Evolutionary conservation across 1,140 invertebrate species (phyloP), one percentile per base, ranked within the genome.

Genomic region (Drosophila repleta): DNA sequence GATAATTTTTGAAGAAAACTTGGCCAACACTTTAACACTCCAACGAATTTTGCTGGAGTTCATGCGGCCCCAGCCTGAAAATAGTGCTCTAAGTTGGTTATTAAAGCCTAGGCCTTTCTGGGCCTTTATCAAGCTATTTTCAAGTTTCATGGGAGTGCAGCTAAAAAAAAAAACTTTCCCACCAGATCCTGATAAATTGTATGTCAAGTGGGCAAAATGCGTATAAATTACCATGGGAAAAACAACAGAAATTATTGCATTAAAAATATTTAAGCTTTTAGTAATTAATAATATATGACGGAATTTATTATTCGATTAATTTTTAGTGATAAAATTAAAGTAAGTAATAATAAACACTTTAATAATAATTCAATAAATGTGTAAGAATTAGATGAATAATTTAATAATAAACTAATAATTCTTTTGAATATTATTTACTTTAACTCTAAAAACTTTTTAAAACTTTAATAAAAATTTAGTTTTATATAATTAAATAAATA

Each of bases 1-100:
- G 73, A 37, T 26, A 45, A 61, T 66, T 39, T 11, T 18, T 8
- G 4, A 20, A 45, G 37, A n/a, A n/a, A 70, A 49, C 20, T 49
- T 46, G 7, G 0, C 18, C 51, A 11, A 20, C 37, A 26, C 15
- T 57, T 37, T 41, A 56, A 53, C 11, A n/a, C n/a, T n/a, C n/a
- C n/a, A 29, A 56, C 32, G 26, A 48, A 56, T 55, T 17, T 24
- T 24, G 10, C 32, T 43, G 20, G 20, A n/a, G 21, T 15, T 48
- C 45, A 13, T 4, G 8, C 11, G 6, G 32, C 26, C n/a, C 26
- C 24, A 26, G 37, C 18, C 45, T 20, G 45, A 21, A 21, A 21
- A 63, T 43, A 29, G n/a, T 29, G 17, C 18, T 24, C 43, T 21
- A 2, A 41, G 18, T 58, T 32, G 41, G 17, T 3, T n/a, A 26